Evolutionary conservation across 2,797 vertebrate genomes (phyloP).

Genomic region (Channallabes apus): DNA sequence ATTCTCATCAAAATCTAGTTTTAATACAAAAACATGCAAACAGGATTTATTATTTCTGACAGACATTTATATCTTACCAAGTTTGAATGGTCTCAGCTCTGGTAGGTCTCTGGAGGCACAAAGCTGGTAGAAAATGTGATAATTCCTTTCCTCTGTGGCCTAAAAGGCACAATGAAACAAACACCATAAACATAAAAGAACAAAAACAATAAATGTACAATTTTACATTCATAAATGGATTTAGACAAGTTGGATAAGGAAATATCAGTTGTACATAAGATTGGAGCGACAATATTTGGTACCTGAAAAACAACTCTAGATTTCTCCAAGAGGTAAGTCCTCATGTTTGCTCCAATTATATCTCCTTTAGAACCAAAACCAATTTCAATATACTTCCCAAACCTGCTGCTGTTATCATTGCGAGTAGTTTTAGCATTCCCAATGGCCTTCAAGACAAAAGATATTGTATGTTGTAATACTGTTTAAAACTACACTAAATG

Average conservation of each 20-base stretch:
- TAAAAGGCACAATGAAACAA: slow-evolving; percentile 40
- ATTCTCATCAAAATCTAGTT: neutral
- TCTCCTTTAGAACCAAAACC: slow-evolving; percentile 72
- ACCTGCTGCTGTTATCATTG: slow-evolving; percentile 84
- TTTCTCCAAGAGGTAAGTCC: slow-evolving; percentile 82
- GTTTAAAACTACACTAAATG: neutral
- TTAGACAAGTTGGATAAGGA: neutral
- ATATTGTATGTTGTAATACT: neutral
- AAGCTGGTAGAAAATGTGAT: slow-evolving; percentile 85
- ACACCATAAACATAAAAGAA: neutral
- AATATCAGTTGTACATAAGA: neutral
- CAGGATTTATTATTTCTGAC: neutral
- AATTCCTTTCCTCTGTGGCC: slow-evolving; percentile 76
- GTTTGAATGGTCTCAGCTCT: slow-evolving; percentile 73
- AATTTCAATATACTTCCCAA: slow-evolving; percentile 84
- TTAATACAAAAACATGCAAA: neutral
- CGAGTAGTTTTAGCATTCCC: slow-evolving; percentile 81
- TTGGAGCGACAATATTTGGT: neutral
- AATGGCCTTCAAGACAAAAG: slow-evolving; percentile 69
- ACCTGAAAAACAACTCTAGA: slow-evolving; percentile 84
- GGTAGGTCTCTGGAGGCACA: slow-evolving; percentile 77
- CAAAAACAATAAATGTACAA: neutral
- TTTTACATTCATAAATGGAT: neutral
- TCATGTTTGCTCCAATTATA: slow-evolving; percentile 79
- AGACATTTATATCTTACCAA: slow-evolving; percentile 64